A percentile compares a stretch with the other conserved stretches of the same genome.
These are phyloP conservation scores for Drosophila pseudoananassae DNA, from an alignment of 1,140 invertebrate genomes.

Conservation along the genomic window DNA sequence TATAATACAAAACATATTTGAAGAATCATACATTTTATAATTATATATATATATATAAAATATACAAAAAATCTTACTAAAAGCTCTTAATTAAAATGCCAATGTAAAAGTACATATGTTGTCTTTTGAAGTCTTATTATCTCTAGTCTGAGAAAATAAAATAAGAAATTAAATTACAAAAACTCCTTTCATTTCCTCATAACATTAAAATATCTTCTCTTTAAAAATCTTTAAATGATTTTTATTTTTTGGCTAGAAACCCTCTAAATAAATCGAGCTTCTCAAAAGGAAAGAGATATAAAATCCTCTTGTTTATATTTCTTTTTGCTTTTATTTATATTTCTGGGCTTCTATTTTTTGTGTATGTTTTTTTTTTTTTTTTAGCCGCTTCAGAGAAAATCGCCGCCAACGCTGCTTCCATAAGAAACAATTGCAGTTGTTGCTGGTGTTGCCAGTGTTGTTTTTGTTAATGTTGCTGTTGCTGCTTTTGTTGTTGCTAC, in stretches of 20 bases:
- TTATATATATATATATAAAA: too few relatives aligned
- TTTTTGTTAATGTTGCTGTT: conserved; percentile 36
- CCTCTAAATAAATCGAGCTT: not conserved
- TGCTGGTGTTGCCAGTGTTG: conserved; percentile 25
- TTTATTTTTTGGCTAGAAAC: not conserved
- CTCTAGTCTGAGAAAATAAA: too few relatives aligned
- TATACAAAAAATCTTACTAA: too few relatives aligned
- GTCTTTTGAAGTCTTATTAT: too few relatives aligned
- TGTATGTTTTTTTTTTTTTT: conserved; percentile 20
- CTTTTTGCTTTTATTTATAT: not conserved
- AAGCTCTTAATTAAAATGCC: too few relatives aligned
- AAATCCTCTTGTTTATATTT: not conserved
- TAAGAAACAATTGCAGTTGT: conserved; percentile 68
- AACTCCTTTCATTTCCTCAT: too few relatives aligned
- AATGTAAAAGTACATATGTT: too few relatives aligned
- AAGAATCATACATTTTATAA: too few relatives aligned
- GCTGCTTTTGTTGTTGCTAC: conserved; percentile 27
- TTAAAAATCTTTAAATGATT: too few relatives aligned
- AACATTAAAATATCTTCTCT: too few relatives aligned
- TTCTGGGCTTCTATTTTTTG: conserved; percentile 4
- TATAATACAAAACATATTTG: too few relatives aligned
- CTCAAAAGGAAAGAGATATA: not conserved
- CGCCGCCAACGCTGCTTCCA: conserved; percentile 73
- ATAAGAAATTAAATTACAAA: too few relatives aligned
- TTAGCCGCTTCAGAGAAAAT: conserved; percentile 66